A percentile compares a stretch with the other conserved stretches of the same genome.
phyloP scores from a whole-genome alignment of 1,140 invertebrate genomes.

The Phocides pigmalion region DNA sequence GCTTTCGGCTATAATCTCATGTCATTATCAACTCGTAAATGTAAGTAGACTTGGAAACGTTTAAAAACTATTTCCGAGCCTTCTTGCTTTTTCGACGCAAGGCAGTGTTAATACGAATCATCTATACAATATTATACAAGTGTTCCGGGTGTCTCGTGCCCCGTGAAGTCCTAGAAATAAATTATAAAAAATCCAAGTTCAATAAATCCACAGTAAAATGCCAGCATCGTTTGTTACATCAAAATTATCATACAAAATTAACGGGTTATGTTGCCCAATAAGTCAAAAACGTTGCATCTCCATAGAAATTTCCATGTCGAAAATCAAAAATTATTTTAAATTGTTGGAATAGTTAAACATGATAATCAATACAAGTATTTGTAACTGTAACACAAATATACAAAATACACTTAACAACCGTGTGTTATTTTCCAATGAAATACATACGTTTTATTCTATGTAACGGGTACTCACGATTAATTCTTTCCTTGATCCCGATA shows the following conservation, averaged over 20 bases:
- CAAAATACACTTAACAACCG: no score
- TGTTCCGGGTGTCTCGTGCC: background rate
- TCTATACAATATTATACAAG: slow-evolving; percentile 22
- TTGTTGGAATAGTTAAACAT: no score
- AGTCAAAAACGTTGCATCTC: no score
- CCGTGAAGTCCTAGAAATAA: slow-evolving; percentile 3
- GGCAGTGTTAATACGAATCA: background rate
- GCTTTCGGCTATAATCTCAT: background rate
- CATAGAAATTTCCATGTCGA: no score
- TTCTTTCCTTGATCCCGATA: no score
- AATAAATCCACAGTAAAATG: slow-evolving; percentile 10
- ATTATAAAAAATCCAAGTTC: background rate
- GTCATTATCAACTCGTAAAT: background rate
- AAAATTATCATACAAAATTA: background rate
- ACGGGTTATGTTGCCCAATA: no score
- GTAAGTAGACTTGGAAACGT: background rate
- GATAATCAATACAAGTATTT: no score
- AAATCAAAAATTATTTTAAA: no score
- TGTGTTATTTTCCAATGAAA: no score
- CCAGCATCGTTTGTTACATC: slow-evolving; percentile 14
- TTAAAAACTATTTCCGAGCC: background rate
- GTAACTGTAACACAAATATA: no score
- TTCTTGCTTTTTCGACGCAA: background rate
- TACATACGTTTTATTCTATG: no score
- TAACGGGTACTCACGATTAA: no score